Evolutionary conservation across 2,797 vertebrate species (phyloP), one percentile per base, ranked within the genome.

Genomic region (Lithobates pipiens): DNA sequence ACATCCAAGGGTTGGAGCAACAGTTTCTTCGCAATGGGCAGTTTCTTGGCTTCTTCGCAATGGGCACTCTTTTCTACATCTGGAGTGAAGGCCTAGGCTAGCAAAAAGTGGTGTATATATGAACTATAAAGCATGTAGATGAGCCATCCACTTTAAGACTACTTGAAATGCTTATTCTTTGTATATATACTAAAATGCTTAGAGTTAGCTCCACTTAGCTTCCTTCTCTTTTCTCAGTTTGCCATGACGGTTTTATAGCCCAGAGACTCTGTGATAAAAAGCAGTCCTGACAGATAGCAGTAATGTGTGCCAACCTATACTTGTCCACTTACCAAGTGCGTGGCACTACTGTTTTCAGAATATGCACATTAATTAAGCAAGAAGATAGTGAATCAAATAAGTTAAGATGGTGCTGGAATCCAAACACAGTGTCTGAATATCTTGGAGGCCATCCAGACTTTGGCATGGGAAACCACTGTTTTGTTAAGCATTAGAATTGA

Each of bases 401-500:
- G 86, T 89, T 85, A 85, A 72, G 91, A 90, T 92, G 89, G 91
- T 92, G 93, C 93, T 94, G 93, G 88, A 76, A 89, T 89, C 93
- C 94, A 95, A 94, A 95, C 95, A 91, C 92, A 91, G 93, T 94
- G 96, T 96, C 96, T 96, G 93, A 96, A 91, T 94, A 92, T 93
- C 89, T 93, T 91, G 86, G 90, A 91, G 92, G 93, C 63, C 90
- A 91, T 91, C 90, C 92, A 91, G 0, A 29, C 89, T 91, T 91
- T 93, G 91, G 94, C 95, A 95, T 97, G 96, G 96, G 96, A 96
- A 96, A 93, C 91, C 92, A 93, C 91, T 88, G 89, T 93, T 94
- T 88, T 96, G 96, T 97, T 98, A 97, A 97, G 95, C 91, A 84
- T 95, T 94, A 86, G 94, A 94, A 94, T 95, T 96, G 95, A 92